These are phyloP conservation scores for Melanostigma gelatinosum DNA, from an alignment of 2,113 vertebrate species.

Conservation along the genomic window DNA sequence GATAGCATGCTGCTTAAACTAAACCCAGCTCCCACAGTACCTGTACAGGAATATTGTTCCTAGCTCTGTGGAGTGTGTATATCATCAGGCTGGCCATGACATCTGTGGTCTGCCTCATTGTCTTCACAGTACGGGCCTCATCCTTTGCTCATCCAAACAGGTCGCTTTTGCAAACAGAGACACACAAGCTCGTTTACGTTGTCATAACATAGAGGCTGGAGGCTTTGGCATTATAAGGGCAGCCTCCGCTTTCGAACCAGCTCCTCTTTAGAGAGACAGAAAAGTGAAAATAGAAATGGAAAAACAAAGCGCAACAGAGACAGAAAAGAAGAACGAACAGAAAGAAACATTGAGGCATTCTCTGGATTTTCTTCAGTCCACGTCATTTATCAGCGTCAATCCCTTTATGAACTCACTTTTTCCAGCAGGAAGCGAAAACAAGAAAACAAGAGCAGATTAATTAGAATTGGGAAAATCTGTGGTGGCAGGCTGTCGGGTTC, in stretches of 20 bases:
- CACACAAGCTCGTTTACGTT: conserved; percentile 39
- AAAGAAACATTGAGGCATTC: conserved; percentile 36
- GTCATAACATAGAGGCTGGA: conserved; percentile 19
- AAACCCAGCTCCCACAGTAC: conserved; percentile 30
- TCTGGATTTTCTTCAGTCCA: conserved; percentile 53
- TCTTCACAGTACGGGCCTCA: conserved; percentile 10
- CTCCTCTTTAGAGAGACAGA: neutral
- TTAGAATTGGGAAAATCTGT: conserved; percentile 72
- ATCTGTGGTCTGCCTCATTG: conserved; percentile 17
- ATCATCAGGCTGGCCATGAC: conserved; percentile 9
- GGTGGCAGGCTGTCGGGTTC: conserved; percentile 72
- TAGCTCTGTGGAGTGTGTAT: conserved; percentile 2
- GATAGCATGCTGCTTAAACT: conserved; percentile 56
- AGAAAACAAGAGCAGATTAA: conserved; percentile 76
- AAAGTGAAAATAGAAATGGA: neutral
- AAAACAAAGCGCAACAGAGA: conserved; percentile 16
- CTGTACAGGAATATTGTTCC: conserved; percentile 21
- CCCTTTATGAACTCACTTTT: conserved; percentile 68
- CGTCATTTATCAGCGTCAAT: conserved; percentile 52
- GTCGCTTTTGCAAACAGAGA: conserved; percentile 12
- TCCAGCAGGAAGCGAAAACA: conserved; percentile 73
- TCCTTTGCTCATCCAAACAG: conserved; percentile 39
- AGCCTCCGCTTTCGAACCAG: neutral
- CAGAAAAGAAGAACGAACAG: conserved; percentile 24
- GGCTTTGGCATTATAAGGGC: conserved; percentile 3